Evolutionary conservation across 2,888 invertebrate species (phyloP).

Genomic region (Panzeria rudis): DNA sequence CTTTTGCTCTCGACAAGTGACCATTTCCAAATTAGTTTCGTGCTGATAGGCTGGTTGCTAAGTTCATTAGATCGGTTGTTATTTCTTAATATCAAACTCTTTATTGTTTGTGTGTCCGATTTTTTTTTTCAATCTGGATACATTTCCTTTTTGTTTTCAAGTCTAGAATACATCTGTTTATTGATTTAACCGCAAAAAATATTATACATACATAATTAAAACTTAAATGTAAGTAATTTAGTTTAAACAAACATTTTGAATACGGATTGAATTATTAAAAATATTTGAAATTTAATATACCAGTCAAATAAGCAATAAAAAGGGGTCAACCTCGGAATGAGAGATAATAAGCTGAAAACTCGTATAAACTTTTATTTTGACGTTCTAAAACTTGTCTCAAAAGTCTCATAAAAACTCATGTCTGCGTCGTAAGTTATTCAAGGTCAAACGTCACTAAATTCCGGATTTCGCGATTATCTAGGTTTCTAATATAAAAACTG

Average conservation of each 20-base stretch:
- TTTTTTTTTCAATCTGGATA: constrained; percentile 48
- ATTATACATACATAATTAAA: constrained; percentile 50
- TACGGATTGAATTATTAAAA: neutral
- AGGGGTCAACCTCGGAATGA: too few relatives aligned
- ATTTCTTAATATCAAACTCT: constrained; percentile 1
- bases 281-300: neutral
- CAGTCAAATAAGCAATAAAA: too few relatives aligned
- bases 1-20: constrained; percentile 54
- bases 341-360: too few relatives aligned
- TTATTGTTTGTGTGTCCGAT: constrained; percentile 13
- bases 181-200: constrained; percentile 39
- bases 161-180: constrained; percentile 56
- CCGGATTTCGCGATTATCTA: too few relatives aligned
- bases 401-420: too few relatives aligned
- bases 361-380: too few relatives aligned
- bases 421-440: too few relatives aligned
- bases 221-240: constrained; percentile 66
- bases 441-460: too few relatives aligned
- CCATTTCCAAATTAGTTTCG: constrained; percentile 67
- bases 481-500: too few relatives aligned
- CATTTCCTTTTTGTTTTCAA: constrained; percentile 41
- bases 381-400: too few relatives aligned
- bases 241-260: constrained; percentile 1
- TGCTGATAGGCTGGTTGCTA: constrained; percentile 51
- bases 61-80: constrained; percentile 42